Percentiles rank a stretch among this genome's conserved stretches.
These are phyloP conservation scores for Brotula barbata DNA, from an alignment of 2,797 vertebrate genomes.

Conservation along the genomic window DNA sequence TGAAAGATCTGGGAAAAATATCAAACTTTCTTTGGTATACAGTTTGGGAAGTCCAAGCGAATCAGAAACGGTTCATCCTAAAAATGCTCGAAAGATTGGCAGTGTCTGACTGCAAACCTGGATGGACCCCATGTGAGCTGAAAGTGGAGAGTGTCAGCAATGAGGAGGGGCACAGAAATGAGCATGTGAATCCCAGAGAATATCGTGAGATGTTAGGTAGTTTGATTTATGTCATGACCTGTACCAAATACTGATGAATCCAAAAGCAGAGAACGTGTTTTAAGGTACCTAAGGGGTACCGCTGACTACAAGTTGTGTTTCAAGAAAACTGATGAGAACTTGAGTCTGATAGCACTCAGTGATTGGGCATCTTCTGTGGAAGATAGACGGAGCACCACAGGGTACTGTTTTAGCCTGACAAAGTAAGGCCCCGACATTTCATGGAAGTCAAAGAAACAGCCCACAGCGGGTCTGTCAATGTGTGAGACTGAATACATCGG, in stretches of 20 bases:
- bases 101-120: slow-evolving; percentile 30
- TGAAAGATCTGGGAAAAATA: slow-evolving; percentile 38
- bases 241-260: no score
- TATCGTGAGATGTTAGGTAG: slow-evolving; percentile 26
- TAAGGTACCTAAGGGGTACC: slow-evolving; percentile 21
- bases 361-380: slow-evolving; percentile 25
- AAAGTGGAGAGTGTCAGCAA: slow-evolving; percentile 13
- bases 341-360: slow-evolving; percentile 18
- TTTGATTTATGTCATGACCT: slow-evolving; percentile 34
- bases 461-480: slow-evolving; percentile 22
- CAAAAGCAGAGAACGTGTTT: slow-evolving; percentile 19
- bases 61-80: slow-evolving; percentile 32
- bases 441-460: slow-evolving; percentile 37
- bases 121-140: slow-evolving; percentile 20
- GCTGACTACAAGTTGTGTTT: slow-evolving; percentile 12
- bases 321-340: slow-evolving; percentile 21
- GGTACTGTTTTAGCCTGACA: slow-evolving; percentile 35
- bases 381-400: slow-evolving; percentile 25
- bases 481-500: slow-evolving; percentile 43
- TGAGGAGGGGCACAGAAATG: slow-evolving; percentile 3
- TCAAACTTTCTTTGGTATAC: slow-evolving; percentile 36
- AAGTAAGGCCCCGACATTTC: slow-evolving; percentile 29
- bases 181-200: no score
- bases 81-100: slow-evolving; percentile 36
- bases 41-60: slow-evolving; percentile 50